Evolutionary conservation across 2,888 invertebrate genomes (phyloP).

Genomic region (Acrobasis repandana): DNA sequence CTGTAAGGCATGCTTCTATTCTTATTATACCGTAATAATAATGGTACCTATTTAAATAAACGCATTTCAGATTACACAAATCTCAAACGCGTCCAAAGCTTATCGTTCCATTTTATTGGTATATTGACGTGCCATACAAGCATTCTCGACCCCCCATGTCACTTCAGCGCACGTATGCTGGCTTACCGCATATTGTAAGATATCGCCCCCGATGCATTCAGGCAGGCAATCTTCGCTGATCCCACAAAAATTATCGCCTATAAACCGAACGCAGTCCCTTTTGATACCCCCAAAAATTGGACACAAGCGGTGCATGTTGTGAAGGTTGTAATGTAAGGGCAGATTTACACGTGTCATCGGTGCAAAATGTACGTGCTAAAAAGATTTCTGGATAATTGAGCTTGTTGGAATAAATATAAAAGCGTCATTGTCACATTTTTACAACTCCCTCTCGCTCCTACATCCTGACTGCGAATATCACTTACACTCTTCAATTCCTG

Average conservation of each 20-base stretch:
- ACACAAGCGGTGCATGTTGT: constrained; percentile 62
- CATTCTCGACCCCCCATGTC: constrained; percentile 9
- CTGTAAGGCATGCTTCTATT: too few relatives aligned
- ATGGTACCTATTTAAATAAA: neutral
- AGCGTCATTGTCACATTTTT: too few relatives aligned
- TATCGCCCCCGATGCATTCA: constrained; percentile 57
- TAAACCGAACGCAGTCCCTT: constrained; percentile 65
- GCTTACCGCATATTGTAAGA: constrained; percentile 56
- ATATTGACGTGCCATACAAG: constrained; percentile 10
- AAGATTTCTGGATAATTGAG: neutral
- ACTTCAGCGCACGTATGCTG: constrained; percentile 17
- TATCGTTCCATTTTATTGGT: neutral
- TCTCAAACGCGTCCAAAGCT: neutral
- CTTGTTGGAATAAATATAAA: too few relatives aligned
- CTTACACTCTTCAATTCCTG: too few relatives aligned
- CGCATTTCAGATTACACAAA: neutral
- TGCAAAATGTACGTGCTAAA: neutral
- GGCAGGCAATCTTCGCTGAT: constrained; percentile 71
- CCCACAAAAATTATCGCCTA: constrained; percentile 70
- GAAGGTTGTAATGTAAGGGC: constrained; percentile 39
- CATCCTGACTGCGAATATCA: too few relatives aligned
- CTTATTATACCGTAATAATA: too few relatives aligned
- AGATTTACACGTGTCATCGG: constrained; percentile 2
- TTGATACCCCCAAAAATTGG: constrained; percentile 63
- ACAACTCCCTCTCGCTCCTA: too few relatives aligned